Evolutionary conservation across 2,888 invertebrate species (phyloP), one percentile per base, ranked within the genome.

Genomic region (Ectemnius continuus): DNA sequence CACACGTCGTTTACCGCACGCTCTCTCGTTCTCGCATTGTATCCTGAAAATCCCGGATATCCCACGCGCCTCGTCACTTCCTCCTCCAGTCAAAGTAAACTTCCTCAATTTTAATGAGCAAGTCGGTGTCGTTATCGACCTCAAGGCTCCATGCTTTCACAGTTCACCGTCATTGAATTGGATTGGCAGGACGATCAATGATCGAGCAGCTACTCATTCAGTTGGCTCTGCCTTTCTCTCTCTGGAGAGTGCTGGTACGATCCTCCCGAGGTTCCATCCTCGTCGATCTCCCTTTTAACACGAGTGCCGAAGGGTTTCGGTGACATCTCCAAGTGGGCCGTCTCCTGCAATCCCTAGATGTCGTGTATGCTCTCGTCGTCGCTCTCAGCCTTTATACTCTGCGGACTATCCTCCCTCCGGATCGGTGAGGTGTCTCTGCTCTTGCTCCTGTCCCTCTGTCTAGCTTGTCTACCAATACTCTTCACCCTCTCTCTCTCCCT

Each of bases 311-410:
- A 18, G 11, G 47, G 2, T 58, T 45, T 47, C n/a, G 18, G 0
- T n/a, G 20, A 11, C 11, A 18, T 11, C 14, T 56, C 18, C 8
- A 20, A 26, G 16, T 11, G 36, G 4, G 3, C 4, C 1, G 14
- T 61, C 0, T 2, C 46, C 11, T 61, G 63, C 64, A 2, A 67
- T 63, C 56, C 80, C 86, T 91, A 91, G 79, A 91, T 88, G 67
- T 91, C 91, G 82, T 91, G 88, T 90, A 91, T 90, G 73, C 91
- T 91, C 79, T 91, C 91, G 62, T 91, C 91, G 73, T 91, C 91
- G 72, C 90, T 90, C 66, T 90, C 90, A 18, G 88, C 86, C 61
- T 87, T 88, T 62, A 87, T 85, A 65, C 90, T 90, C 70, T 85
- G 88, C 13, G 91, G 90, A 13, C 88, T 88, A 75, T 88, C 90